Percentiles rank a stretch among this genome's conserved stretches.
Conservation (phyloP, 2,113 vertebrate species). For the Lophochroa leadbeateri region DNA sequence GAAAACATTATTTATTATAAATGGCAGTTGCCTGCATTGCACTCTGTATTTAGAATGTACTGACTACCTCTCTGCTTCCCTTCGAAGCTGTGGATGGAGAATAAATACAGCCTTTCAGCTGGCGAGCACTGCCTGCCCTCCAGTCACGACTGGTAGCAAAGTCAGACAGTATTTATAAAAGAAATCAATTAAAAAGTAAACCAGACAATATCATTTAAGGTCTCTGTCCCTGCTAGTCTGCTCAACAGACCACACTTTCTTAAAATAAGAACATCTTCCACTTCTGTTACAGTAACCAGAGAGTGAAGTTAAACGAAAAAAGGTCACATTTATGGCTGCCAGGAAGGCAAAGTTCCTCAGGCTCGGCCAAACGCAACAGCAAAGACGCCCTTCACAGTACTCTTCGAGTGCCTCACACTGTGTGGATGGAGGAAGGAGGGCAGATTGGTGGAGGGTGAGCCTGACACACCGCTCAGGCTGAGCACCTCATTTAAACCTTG, state of each 20-base stretch:
- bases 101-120: background rate
- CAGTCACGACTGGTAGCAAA: background rate
- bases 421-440: rapidly evolving
- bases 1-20: slow-evolving; percentile 37
- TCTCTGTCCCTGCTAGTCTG: slow-evolving; percentile 21
- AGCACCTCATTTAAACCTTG: background rate
- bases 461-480: rapidly evolving
- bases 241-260: slow-evolving; percentile 20
- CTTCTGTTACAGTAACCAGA: slow-evolving; percentile 39
- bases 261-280: background rate
- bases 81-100: background rate
- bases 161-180: slow-evolving; percentile 5
- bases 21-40: slow-evolving; percentile 38
- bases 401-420: rapidly evolving
- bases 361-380: background rate
- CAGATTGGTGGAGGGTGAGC: rapidly evolving
- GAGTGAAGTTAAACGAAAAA: background rate
- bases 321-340: slow-evolving; percentile 44
- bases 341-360: slow-evolving; percentile 51
- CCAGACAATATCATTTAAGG: slow-evolving; percentile 37
- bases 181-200: slow-evolving; percentile 27
- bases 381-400: rapidly evolving
- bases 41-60: background rate
- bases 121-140: background rate
- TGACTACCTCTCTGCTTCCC: slow-evolving; percentile 3